Base-by-base conservation (phyloP, 2,113 vertebrate species). In the Tetrao urogallus region DNA sequence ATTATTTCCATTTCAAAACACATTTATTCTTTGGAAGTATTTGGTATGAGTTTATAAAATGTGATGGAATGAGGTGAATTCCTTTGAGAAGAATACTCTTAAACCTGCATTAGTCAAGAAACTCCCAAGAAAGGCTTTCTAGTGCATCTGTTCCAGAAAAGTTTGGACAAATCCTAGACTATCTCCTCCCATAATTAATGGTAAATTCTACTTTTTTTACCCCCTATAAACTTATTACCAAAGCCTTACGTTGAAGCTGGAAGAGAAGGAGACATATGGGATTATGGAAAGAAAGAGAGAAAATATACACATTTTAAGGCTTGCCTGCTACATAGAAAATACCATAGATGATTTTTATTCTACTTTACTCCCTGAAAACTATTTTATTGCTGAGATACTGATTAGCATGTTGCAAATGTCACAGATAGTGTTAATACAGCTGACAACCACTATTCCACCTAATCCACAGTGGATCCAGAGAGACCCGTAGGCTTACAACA, bases 1-100 rank as follows among this genome's bases (percentile, higher is more conserved):
- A 60, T 63, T 78, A 61, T 70, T 87, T 47, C 24, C 2, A 52
- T 89, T 89, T 86, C 42, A 89, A 89, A 94, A 76, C 12, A 69
- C 2, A 64, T 86, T 71, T 57, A 57, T 2, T 76, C 36, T 79
- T 78, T 79, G 27, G 54, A 87, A 70, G 13, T 64, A 65, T 54
- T 73, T 72, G 27, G 56, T 28, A 40, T 24, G 17, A 69, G 24
- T 90, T 92, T 76, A 66, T 45, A 38, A 86, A 93, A 88, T 57
- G 4, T 34, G 42, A n/a, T 57, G 57, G 11, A 12, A 50, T 86
- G 58, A 82, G 45, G 16, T 89, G 19, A 89, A 70, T 76, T 87
- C 80, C 54, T 21, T 75, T 52, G 52, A 90, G 61, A 71, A 8
- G 7, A 86, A 88, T 25, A 16, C 15, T 92, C 21, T 11, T 24